These are phyloP conservation scores for Amphilophus citrinellus DNA, from an alignment of 2,113 vertebrate species.

Conservation along the genomic window DNA sequence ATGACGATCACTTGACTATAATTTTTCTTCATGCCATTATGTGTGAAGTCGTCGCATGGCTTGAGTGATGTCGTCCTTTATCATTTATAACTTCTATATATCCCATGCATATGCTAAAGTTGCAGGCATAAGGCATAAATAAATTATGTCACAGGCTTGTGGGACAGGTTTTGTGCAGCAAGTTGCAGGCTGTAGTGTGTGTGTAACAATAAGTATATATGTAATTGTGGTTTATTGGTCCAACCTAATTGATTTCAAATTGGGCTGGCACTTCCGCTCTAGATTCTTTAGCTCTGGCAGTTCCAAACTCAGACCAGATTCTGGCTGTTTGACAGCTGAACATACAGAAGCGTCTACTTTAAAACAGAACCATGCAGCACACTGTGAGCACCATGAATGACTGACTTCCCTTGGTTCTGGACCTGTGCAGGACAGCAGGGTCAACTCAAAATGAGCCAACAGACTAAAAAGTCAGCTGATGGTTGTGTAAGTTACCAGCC, in stretches of 20 bases:
- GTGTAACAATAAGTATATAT: no score
- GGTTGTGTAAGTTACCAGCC: fast-evolving
- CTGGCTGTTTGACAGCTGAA: background rate
- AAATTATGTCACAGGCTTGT: background rate
- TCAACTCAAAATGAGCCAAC: background rate
- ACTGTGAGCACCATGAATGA: conserved; percentile 20
- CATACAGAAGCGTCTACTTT: background rate
- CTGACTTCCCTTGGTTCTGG: background rate
- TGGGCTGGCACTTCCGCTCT: background rate
- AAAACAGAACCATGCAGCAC: background rate
- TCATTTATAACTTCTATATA: background rate
- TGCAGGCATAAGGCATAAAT: background rate
- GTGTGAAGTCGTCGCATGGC: no score
- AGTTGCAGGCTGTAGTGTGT: background rate
- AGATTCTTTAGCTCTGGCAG: background rate
- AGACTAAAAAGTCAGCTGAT: background rate
- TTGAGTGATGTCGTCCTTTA: background rate
- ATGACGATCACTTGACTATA: no score
- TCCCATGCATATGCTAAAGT: background rate
- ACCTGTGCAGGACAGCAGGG: background rate
- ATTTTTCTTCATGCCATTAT: no score
- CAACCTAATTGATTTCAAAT: background rate
- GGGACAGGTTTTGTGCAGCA: background rate
- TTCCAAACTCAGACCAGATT: background rate
- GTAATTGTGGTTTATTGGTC: background rate